phyloP scores from a whole-genome alignment of 1,140 invertebrate species.

The Pentalonia nigronervosa region DNA sequence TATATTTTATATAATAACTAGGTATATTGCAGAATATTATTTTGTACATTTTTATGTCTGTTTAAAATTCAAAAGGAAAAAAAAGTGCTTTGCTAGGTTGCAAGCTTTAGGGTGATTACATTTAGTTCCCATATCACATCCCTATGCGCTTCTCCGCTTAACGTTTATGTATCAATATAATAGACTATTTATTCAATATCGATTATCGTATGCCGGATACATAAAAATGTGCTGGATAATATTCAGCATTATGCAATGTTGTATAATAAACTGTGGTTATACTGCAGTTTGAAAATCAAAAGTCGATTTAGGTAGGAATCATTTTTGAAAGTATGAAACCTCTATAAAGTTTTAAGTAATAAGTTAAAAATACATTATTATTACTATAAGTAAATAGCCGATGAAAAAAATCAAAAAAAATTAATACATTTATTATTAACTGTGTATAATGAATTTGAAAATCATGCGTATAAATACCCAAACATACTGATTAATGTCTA shows the following conservation, averaged over 20 bases:
- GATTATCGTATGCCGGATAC: neutral
- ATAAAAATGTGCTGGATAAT: neutral
- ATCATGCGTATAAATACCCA: neutral
- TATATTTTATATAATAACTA: neutral
- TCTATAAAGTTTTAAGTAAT: neutral
- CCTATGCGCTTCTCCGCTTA: neutral
- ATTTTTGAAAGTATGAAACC: neutral
- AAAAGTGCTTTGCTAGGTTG: neutral
- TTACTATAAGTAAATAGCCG: neutral
- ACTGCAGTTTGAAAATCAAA: neutral
- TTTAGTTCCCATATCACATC: neutral
- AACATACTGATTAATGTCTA: neutral
- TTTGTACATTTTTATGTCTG: neutral
- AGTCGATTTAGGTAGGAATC: neutral
- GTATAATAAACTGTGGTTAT: neutral
- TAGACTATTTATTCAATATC: conserved; percentile 18
- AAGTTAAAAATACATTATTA: neutral
- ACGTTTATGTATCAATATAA: neutral
- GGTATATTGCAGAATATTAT: neutral
- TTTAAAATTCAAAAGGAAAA: neutral
- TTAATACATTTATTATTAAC: neutral
- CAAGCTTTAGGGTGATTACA: neutral
- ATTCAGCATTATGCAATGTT: neutral
- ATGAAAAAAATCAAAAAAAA: neutral
- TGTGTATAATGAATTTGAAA: neutral